A percentile compares a stretch with the other conserved stretches of the same genome.
Evolutionary conservation across 2,113 vertebrate genomes (phyloP).

Genomic region (Tachysurus fulvidraco): DNA sequence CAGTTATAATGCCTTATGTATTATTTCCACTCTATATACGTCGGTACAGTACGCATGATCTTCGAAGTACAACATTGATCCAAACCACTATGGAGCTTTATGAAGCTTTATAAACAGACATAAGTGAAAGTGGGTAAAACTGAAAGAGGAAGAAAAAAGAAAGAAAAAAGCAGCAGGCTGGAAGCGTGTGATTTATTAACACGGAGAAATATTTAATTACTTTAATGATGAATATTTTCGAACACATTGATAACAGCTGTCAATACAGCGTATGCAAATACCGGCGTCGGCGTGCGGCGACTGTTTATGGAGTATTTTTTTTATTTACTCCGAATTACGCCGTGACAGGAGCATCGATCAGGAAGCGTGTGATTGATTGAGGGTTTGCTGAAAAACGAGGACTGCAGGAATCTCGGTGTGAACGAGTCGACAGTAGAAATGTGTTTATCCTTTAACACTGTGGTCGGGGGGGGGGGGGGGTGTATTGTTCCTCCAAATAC

Average conservation of each 20-base stretch:
- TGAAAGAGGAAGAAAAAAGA: background rate
- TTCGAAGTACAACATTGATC: background rate
- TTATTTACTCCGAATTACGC: background rate
- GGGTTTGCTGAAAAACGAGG: background rate
- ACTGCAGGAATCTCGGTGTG: background rate
- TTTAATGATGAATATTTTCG: slow-evolving; percentile 13
- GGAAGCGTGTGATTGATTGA: background rate
- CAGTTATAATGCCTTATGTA: background rate
- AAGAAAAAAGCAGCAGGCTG: background rate
- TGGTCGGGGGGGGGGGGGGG: background rate
- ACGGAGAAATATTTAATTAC: slow-evolving; percentile 11
- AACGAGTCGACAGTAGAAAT: background rate
- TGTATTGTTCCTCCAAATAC: background rate
- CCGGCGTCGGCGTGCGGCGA: background rate
- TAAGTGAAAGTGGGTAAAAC: no score
- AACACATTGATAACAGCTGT: slow-evolving; percentile 7
- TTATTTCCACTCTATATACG: no score
- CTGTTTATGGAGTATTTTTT: background rate
- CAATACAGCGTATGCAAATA: background rate
- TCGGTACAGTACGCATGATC: background rate
- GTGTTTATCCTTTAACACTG: background rate
- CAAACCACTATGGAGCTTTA: background rate
- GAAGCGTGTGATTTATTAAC: slow-evolving; percentile 3
- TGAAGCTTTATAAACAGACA: background rate
- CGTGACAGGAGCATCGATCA: background rate